Evolutionary conservation across 2,797 vertebrate genomes (phyloP), one percentile per base, ranked within the genome.

Genomic region (Picus viridis): DNA sequence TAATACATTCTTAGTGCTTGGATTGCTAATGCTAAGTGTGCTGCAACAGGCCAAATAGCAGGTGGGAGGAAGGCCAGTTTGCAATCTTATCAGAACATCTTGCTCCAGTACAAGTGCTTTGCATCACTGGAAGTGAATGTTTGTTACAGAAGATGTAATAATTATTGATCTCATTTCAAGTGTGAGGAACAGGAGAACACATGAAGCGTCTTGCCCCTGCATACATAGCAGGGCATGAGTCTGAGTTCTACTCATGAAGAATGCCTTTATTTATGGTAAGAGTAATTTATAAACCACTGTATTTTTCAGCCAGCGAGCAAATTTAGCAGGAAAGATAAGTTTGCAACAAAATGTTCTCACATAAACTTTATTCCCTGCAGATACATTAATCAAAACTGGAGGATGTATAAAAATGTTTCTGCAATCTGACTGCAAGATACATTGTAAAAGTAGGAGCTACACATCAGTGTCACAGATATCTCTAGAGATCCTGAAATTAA

Each of bases 401-500:
- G 32, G 85, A 83, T 6, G 7, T 29, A 65, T 32, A 69, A 88
- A 83, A 77, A 62, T 26, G 2, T 70, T 84, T 88, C 45, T 67
- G 39, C 32, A 86, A 67, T 78, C 29, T 86, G 45, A 73, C n/a
- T 56, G 18, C 20, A 67, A 92, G 36, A 61, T 57, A 73, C 7
- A 77, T 47, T 2, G 2, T n/a, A 68, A 74, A 62, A 20, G 56
- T 51, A 70, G n/a, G 57, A 90, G 32, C 32, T 32, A 67, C 16
- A 16, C 43, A 86, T 58, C 53, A 23, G 27, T 67, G 39, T 82
- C 34, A 86, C 74, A 70, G 39, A 23, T 34, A 73, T 68, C 90
- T 41, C 54, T 57, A 58, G 69, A 91, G 86, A 85, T 53, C 14
- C 29, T 71, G 57, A 90, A 90, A 83, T 82, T 90, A 92, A 89